These are phyloP conservation scores for Ascaphus truei DNA, from an alignment of 2,113 vertebrate genomes.

Conservation along the genomic window DNA sequence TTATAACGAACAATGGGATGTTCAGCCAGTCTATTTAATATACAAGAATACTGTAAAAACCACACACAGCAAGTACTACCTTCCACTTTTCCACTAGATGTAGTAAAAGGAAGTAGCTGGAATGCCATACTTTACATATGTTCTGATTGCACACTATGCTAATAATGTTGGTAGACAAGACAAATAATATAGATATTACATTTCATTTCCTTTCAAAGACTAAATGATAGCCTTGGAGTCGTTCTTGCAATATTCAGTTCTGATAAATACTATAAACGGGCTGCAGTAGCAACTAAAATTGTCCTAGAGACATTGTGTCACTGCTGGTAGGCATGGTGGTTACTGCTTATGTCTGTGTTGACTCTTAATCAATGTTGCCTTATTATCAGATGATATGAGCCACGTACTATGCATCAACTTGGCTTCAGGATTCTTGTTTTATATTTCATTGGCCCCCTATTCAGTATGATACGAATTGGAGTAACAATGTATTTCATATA, in stretches of 20 bases:
- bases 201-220: neutral
- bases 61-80: neutral
- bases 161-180: neutral
- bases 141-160: neutral
- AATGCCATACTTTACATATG: neutral
- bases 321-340: too few species aligned
- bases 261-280: neutral
- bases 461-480: too few species aligned
- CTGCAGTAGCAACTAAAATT: neutral
- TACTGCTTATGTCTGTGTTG: too few species aligned
- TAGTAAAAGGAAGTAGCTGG: neutral
- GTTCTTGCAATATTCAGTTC: neutral
- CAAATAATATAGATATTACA: neutral
- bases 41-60: neutral
- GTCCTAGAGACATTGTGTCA: too few species aligned
- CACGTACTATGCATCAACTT: too few species aligned
- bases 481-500: too few species aligned
- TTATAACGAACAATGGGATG: neutral
- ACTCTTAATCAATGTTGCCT: too few species aligned
- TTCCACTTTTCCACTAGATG: neutral
- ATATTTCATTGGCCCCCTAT: too few species aligned
- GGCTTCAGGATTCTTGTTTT: too few species aligned
- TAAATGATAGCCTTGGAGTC: neutral
- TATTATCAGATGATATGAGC: too few species aligned
- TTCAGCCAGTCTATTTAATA: neutral